Evolutionary conservation across 2,113 vertebrate genomes (phyloP).

Genomic region (Callipepla squamata): DNA sequence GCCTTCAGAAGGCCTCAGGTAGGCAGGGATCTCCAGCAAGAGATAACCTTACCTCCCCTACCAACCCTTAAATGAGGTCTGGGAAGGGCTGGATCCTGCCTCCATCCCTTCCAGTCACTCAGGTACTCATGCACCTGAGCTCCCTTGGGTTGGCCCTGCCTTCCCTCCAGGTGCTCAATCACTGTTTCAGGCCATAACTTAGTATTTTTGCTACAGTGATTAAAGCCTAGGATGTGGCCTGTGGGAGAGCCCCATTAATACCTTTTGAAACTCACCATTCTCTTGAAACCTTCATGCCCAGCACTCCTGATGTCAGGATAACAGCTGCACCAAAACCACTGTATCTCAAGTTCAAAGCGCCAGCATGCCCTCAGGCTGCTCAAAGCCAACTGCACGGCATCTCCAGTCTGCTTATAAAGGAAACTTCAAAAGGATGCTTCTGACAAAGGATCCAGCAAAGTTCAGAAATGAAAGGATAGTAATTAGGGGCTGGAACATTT

Average conservation of each 20-base stretch:
- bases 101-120: no score
- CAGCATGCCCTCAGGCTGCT: neutral
- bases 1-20: no score
- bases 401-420: neutral
- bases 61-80: no score
- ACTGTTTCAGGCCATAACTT: no score
- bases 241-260: neutral
- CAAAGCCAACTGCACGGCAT: neutral
- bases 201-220: no score
- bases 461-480: neutral
- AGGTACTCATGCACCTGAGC: no score
- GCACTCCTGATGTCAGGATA: neutral
- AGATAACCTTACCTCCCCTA: no score
- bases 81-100: no score
- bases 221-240: neutral
- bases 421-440: slow-evolving; percentile 1
- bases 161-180: no score
- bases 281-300: neutral
- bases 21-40: no score
- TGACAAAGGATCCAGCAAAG: neutral
- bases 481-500: slow-evolving; percentile 3
- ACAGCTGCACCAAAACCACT: fast-evolving
- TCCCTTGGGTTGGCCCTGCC: no score
- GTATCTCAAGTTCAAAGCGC: neutral
- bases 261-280: neutral